Conservation (phyloP, 2,888 invertebrate genomes). For the Drosophila emarginata region DNA sequence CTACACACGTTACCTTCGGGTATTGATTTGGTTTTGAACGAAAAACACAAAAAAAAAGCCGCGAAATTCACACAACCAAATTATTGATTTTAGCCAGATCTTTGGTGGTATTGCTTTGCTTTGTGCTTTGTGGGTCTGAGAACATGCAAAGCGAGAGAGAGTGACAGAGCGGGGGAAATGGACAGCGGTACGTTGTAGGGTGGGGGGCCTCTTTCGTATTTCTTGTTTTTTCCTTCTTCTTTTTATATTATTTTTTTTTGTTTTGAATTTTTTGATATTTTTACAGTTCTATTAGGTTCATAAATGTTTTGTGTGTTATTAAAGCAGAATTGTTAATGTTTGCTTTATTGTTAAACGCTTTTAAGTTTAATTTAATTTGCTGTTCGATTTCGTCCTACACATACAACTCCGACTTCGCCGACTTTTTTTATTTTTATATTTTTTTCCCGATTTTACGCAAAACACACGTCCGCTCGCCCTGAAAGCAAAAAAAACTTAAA, state of each 20-base stretch:
- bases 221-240: background rate
- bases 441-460: slow-evolving; percentile 4
- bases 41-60: slow-evolving; percentile 73
- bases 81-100: slow-evolving; percentile 69
- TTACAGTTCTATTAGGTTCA: background rate
- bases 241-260: background rate
- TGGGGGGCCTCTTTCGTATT: background rate
- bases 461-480: background rate
- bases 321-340: slow-evolving; percentile 45
- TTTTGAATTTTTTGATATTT: background rate
- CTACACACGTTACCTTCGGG: slow-evolving; percentile 75
- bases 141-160: slow-evolving; percentile 34
- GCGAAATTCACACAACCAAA: slow-evolving; percentile 74
- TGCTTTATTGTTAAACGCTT: slow-evolving; percentile 49
- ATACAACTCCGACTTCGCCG: slow-evolving; percentile 52
- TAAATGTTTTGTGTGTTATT: slow-evolving; percentile 18
- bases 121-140: slow-evolving; percentile 29
- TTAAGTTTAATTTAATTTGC: slow-evolving; percentile 38
- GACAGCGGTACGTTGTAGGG: slow-evolving; percentile 3
- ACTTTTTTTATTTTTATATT: slow-evolving; percentile 3
- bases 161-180: slow-evolving; percentile 25
- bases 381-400: slow-evolving; percentile 9
- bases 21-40: slow-evolving; percentile 75
- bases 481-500: background rate
- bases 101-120: slow-evolving; percentile 44